Conservation (phyloP, 2,797 vertebrate species). For the Craterocephalus amniculus region DNA sequence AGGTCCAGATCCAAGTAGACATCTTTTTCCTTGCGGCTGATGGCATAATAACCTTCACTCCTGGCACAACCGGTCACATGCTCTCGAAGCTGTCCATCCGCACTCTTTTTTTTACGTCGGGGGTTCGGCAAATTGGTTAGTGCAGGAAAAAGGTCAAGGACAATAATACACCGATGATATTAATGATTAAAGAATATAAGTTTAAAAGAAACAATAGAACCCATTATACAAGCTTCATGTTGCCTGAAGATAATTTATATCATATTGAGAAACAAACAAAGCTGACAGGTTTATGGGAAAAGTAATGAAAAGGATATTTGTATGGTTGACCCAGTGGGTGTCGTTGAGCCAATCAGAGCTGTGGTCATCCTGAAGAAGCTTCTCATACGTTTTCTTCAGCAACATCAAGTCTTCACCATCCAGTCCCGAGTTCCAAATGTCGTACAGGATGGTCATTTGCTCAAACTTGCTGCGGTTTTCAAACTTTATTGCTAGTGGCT, state of each 20-base stretch:
- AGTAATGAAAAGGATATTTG: conserved; percentile 87
- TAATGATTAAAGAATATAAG: not conserved
- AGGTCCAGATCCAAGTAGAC: conserved; percentile 91
- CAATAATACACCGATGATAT: conserved; percentile 16
- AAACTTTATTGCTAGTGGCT: conserved; percentile 33
- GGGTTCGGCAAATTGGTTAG: conserved; percentile 92
- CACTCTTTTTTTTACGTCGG: conserved; percentile 86
- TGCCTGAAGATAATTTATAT: not conserved
- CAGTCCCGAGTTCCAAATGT: conserved; percentile 94
- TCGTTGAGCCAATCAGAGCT: conserved; percentile 94
- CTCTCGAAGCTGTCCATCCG: conserved; percentile 85
- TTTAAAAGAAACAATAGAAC: not conserved
- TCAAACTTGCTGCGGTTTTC: conserved; percentile 91
- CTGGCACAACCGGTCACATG: conserved; percentile 91
- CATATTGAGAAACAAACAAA: not conserved
- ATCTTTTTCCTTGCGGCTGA: conserved; percentile 94
- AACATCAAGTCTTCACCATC: conserved; percentile 89
- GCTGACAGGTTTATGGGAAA: not conserved
- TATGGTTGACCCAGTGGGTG: conserved; percentile 95
- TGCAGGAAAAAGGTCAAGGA: conserved; percentile 85
- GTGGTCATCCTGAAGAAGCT: conserved; percentile 88
- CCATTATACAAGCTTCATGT: not conserved
- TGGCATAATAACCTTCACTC: conserved; percentile 93
- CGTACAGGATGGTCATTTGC: conserved; percentile 95
- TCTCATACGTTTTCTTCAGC: conserved; percentile 88